A percentile compares a stretch with the other conserved stretches of the same genome.
These are phyloP conservation scores for Heliconius erato DNA, from an alignment of 2,888 invertebrate genomes.

Conservation along the genomic window DNA sequence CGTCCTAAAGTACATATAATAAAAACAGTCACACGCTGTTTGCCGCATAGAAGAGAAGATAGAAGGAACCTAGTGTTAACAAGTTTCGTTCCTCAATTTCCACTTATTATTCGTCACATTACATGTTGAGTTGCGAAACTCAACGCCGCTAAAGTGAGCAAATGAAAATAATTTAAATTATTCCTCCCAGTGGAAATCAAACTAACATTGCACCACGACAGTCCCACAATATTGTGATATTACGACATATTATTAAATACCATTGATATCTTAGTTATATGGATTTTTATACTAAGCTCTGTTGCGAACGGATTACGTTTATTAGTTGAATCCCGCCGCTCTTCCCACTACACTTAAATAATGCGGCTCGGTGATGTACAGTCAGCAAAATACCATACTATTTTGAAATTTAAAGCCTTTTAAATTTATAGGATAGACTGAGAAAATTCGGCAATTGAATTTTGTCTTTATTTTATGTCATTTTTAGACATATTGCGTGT, in stretches of 20 bases:
- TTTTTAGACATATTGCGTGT: no score
- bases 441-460: no score
- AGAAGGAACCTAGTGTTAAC: no score
- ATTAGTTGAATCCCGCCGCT: constrained; percentile 63
- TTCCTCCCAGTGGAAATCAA: neutral
- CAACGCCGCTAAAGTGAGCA: neutral
- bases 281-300: neutral
- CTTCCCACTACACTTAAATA: constrained; percentile 57
- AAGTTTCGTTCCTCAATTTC: no score
- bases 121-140: neutral
- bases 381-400: constrained; percentile 53
- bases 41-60: no score
- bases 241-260: neutral
- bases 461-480: neutral
- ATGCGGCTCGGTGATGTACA: constrained; percentile 58
- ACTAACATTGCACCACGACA: neutral
- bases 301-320: constrained; percentile 59
- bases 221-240: neutral
- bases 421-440: neutral
- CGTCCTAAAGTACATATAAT: no score
- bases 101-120: no score
- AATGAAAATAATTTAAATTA: neutral
- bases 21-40: no score
- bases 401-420: no score
- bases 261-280: neutral